These are phyloP conservation scores for Heterocephalus glaber DNA, from an alignment of 2,113 vertebrate genomes.

Conservation along the genomic window DNA sequence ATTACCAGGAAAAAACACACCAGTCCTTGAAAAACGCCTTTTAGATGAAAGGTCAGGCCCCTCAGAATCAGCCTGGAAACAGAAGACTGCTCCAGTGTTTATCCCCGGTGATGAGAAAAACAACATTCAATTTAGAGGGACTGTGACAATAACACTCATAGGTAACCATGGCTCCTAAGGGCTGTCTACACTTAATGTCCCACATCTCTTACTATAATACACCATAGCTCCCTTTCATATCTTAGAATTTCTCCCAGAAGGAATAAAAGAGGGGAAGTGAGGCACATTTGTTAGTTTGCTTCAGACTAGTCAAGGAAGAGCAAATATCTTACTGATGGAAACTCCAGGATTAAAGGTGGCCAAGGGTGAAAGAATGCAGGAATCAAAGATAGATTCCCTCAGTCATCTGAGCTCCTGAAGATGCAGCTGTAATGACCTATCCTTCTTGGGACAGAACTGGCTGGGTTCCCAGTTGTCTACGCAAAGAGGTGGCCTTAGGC, in stretches of 20 bases:
- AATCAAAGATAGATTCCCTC: background rate
- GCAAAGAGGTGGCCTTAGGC: background rate
- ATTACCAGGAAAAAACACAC: background rate
- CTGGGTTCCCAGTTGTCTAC: background rate
- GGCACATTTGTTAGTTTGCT: background rate
- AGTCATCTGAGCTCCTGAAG: background rate
- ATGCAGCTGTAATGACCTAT: background rate
- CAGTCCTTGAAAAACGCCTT: background rate
- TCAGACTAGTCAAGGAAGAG: background rate
- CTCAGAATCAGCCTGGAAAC: constrained; percentile 18
- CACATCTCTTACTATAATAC: background rate
- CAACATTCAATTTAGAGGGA: background rate
- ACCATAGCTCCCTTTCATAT: background rate
- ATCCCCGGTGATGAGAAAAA: constrained; percentile 37
- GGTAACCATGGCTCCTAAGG: background rate
- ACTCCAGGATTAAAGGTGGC: background rate
- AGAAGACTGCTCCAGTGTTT: background rate
- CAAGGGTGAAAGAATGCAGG: background rate
- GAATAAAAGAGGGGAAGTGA: background rate
- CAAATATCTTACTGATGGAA: background rate
- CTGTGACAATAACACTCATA: background rate
- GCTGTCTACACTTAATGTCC: background rate
- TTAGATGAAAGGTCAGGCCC: background rate
- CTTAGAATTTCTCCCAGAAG: constrained; percentile 24
- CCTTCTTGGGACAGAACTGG: background rate